Conservation (phyloP, 92 coral and sea anemone genomes). For the Palythoa heliodiscus region DNA sequence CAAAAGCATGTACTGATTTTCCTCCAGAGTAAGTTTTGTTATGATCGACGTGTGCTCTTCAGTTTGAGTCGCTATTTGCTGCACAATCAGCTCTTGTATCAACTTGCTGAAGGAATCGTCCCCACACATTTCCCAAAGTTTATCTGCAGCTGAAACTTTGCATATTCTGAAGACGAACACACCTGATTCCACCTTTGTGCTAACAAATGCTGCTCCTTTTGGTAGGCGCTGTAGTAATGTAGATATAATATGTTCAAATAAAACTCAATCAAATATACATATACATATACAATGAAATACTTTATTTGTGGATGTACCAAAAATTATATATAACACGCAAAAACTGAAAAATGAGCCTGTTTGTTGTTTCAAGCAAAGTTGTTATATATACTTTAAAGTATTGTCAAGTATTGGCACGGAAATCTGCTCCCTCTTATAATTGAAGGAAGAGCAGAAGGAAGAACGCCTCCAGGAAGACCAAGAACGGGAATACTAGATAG, state of each 20-base stretch:
- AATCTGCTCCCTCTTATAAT: no score
- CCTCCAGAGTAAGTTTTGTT: conserved; percentile 8
- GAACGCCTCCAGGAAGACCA: no score
- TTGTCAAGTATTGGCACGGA: no score
- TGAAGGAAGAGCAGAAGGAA: no score
- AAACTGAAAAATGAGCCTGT: no score
- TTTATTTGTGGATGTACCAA: neutral
- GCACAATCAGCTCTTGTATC: conserved; percentile 30
- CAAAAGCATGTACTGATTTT: neutral
- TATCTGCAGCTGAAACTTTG: conserved; percentile 30
- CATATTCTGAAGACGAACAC: conserved; percentile 22
- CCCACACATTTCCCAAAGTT: conserved; percentile 10
- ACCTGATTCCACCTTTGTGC: neutral
- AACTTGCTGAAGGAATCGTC: conserved; percentile 15
- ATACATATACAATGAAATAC: neutral
- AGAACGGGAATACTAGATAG: no score
- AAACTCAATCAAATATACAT: neutral
- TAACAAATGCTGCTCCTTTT: conserved; percentile 32
- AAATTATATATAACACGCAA: no score
- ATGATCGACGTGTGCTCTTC: neutral
- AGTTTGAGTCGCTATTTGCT: neutral
- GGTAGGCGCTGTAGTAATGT: conserved; percentile 19
- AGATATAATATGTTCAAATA: neutral
- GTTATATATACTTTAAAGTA: no score
- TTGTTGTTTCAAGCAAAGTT: no score